These are phyloP conservation scores for Platysternon megacephalum DNA, from an alignment of 2,113 vertebrate species.

Conservation along the genomic window DNA sequence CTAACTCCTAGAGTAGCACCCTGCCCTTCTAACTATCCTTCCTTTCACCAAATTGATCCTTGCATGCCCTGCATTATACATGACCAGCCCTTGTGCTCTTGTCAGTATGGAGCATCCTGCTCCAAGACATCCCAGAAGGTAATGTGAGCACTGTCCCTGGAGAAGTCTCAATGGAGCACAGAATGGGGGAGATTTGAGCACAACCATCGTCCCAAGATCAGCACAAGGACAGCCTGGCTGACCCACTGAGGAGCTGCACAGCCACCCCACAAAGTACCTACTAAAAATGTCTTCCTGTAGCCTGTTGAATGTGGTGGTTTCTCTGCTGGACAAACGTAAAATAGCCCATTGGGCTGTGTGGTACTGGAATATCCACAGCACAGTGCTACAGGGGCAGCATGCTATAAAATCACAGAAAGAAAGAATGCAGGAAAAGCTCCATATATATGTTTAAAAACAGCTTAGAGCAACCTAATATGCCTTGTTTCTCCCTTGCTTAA, in stretches of 20 bases:
- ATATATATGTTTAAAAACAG: neutral
- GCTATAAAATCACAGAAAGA: neutral
- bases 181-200: neutral
- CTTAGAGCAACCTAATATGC: neutral
- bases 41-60: neutral
- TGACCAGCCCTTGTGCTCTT: neutral
- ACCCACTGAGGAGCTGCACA: neutral
- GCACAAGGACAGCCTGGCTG: neutral
- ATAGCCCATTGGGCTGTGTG: neutral
- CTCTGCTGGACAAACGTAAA: neutral
- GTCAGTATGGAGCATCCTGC: neutral
- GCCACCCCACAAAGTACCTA: neutral
- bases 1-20: neutral
- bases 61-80: neutral
- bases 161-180: neutral
- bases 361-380: neutral
- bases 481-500: neutral
- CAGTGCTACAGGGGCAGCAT: neutral
- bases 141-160: neutral
- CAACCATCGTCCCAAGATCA: neutral
- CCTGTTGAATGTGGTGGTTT: neutral
- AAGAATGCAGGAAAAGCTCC: neutral
- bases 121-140: neutral
- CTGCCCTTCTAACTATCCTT: neutral
- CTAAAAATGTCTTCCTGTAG: neutral